Base-by-base conservation (phyloP, 2,113 vertebrate genomes). In the Cisticola juncidis region DNA sequence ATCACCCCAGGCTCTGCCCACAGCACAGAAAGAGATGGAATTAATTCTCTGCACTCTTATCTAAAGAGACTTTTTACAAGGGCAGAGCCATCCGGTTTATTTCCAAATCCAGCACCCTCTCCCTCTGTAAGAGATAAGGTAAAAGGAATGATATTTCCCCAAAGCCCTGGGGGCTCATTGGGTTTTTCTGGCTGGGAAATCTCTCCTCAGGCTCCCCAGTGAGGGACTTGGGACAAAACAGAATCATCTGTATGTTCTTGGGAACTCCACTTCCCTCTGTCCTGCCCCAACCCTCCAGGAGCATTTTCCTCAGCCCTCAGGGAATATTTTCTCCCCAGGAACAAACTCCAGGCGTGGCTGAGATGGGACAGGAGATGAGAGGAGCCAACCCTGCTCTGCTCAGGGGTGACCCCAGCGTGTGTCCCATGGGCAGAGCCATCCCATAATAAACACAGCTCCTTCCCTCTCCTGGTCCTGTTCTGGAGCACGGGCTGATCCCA, bases 151-250 rank as follows among this genome's bases (percentile, higher is more conserved):
- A 1, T 9, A 61, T 81, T 91, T 81, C 77, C 68, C 57, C 56
- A 53, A 92, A 84, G 48, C 80, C 61, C 72, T 25, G n/a, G 40
- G 77, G 53, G 48, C 3, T 74, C 48, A 36, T 7, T 40, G 74
- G 42, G 40, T 35, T 78, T 74, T 86, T 78, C 36, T 38, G 81
- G 31, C 65, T 94, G 92, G 42, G 89, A 94, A 95, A 95, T 74
- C 44, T 86, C 64, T 86, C 88, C 72, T 92, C 29, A n/a, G 51
- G 74, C 54, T 90, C 73, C 38, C 18, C 53, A n/a, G 1, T 14
- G 47, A 57, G 18, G 38, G 62, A 77, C 7, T 19, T 47, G 25
- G 50, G 86, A 92, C 82, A 80, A 35, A 94, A 31, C 36, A 96
- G 47, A 26, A 28, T 45, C 0, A 0, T 21, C 72, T 69, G 65